Evolutionary conservation across 2,113 vertebrate genomes (phyloP).

Genomic region (Thinocorus orbignyianus): DNA sequence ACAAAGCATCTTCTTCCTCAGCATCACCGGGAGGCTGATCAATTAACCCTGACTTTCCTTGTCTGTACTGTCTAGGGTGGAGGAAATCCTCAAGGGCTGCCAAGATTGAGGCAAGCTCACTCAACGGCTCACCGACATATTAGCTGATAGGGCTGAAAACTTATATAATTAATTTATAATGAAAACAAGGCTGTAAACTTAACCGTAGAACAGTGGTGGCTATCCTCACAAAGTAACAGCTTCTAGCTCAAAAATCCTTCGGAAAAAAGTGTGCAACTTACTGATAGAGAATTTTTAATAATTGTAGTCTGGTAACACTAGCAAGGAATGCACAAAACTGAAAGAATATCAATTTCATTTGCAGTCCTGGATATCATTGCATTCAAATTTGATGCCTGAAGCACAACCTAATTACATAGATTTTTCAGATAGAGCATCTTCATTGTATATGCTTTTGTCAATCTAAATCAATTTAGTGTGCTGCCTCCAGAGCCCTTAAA

Average conservation of each 20-base stretch:
- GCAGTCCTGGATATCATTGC: not conserved
- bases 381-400: not conserved
- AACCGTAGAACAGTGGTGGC: not conserved
- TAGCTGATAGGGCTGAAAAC: not conserved
- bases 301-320: not conserved
- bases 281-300: not conserved
- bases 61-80: not conserved
- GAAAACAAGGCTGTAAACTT: not conserved
- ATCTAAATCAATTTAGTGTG: not conserved
- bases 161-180: not conserved
- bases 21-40: fast-evolving
- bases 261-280: not conserved
- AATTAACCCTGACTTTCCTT: not conserved
- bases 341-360: not conserved
- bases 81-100: not conserved
- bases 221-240: not conserved
- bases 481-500: not conserved
- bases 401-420: not conserved
- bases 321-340: not conserved
- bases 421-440: not conserved
- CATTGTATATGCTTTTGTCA: not conserved
- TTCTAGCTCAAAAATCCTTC: not conserved
- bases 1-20: not conserved
- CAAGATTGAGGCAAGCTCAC: not conserved
- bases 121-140: fast-evolving